Evolutionary conservation across 2,113 vertebrate genomes (phyloP).

Genomic region (Trachemys scripta): DNA sequence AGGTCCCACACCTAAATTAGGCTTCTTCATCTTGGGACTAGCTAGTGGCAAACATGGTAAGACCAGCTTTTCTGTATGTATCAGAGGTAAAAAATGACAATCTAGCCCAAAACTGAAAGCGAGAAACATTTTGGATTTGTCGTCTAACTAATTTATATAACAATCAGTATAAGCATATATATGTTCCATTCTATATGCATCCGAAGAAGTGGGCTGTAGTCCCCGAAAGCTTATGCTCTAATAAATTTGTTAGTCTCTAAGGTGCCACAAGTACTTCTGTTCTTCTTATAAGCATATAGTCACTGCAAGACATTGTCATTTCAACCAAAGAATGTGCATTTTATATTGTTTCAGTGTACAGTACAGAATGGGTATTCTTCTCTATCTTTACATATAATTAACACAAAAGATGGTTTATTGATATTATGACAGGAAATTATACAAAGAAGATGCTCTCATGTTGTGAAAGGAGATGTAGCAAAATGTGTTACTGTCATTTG

Average conservation of each 20-base stretch:
- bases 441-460: not conserved
- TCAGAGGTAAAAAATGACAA: not conserved
- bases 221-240: no score
- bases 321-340: not conserved
- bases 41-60: not conserved
- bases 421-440: constrained; percentile 4
- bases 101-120: not conserved
- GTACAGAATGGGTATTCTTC: not conserved
- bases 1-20: not conserved
- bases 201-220: no score
- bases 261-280: no score
- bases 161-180: not conserved
- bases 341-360: not conserved
- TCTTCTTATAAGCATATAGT: not conserved
- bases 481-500: not conserved
- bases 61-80: not conserved
- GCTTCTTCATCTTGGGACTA: not conserved
- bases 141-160: not conserved
- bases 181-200: no score
- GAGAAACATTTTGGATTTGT: not conserved
- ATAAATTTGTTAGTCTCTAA: no score
- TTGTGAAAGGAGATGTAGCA: not conserved
- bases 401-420: not conserved
- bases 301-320: not conserved
- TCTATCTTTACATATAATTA: not conserved